Evolutionary conservation across 2,888 invertebrate genomes (phyloP).

Genomic region (Quadroppia sp.): DNA sequence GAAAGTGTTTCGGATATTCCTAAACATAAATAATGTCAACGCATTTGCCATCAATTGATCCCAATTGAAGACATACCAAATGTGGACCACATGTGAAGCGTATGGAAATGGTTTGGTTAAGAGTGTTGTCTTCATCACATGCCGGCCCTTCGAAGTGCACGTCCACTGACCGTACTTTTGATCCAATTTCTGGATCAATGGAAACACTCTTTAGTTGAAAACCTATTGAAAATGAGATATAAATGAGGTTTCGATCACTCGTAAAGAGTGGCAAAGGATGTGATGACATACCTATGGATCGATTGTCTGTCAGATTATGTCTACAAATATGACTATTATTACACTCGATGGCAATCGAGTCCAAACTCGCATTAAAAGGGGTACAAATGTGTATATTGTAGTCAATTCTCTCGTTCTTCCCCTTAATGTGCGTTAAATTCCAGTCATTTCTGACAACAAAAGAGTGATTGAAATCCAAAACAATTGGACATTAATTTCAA

Average conservation of each 20-base stretch:
- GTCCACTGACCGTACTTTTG: background rate
- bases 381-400: background rate
- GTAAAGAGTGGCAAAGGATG: background rate
- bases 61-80: constrained; percentile 22
- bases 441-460: background rate
- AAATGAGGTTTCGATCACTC: background rate
- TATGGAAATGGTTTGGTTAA: constrained; percentile 30
- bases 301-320: background rate
- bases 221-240: background rate
- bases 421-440: background rate
- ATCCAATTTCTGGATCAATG: background rate
- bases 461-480: too few species aligned
- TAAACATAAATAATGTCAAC: constrained; percentile 1
- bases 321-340: background rate
- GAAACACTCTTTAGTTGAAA: background rate
- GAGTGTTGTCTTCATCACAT: constrained; percentile 9
- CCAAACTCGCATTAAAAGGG: background rate
- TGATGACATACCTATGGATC: background rate
- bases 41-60: constrained; percentile 26
- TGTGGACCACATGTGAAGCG: constrained; percentile 38
- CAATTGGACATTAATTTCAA: too few species aligned
- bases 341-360: background rate
- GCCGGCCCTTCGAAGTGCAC: constrained; percentile 31
- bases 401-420: background rate
- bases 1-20: constrained; percentile 40